Conservation (phyloP, 1,140 invertebrate species). For the Neelides sp. region DNA sequence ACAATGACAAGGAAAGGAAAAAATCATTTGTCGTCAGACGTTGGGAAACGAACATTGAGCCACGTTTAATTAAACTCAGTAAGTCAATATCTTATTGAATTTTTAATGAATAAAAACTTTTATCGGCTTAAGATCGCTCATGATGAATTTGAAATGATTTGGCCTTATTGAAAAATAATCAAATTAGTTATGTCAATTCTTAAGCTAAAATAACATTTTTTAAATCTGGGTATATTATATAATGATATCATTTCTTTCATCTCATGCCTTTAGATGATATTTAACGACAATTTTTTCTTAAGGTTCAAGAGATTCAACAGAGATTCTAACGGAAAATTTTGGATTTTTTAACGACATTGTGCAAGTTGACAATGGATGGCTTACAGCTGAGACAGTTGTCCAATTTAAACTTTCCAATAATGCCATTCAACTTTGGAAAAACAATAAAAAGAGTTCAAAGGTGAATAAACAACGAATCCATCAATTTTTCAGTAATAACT, state of each 20-base stretch:
- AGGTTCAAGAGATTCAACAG: no score
- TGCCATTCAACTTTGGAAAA: constrained; percentile 69
- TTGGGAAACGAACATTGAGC: constrained; percentile 70
- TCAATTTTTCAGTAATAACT: not conserved
- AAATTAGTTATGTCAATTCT: no score
- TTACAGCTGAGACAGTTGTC: constrained; percentile 69
- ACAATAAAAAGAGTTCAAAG: constrained; percentile 39
- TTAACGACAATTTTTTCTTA: no score
- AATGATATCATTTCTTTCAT: no score
- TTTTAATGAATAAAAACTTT: not conserved
- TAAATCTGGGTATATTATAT: no score
- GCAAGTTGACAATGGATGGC: constrained; percentile 67
- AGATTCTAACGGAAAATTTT: constrained; percentile 45
- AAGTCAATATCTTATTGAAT: not conserved
- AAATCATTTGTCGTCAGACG: constrained; percentile 50
- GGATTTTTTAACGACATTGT: constrained; percentile 49
- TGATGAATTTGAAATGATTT: no score
- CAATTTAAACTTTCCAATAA: constrained; percentile 76
- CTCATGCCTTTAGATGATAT: no score
- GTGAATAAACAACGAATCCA: constrained; percentile 8
- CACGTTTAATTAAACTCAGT: constrained; percentile 47
- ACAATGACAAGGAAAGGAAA: constrained; percentile 34
- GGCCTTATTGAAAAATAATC: no score
- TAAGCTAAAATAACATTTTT: no score
- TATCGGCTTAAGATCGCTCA: no score